phyloP scores from a whole-genome alignment of 1,140 invertebrate species.

The Elymnias hypermnestra region DNA sequence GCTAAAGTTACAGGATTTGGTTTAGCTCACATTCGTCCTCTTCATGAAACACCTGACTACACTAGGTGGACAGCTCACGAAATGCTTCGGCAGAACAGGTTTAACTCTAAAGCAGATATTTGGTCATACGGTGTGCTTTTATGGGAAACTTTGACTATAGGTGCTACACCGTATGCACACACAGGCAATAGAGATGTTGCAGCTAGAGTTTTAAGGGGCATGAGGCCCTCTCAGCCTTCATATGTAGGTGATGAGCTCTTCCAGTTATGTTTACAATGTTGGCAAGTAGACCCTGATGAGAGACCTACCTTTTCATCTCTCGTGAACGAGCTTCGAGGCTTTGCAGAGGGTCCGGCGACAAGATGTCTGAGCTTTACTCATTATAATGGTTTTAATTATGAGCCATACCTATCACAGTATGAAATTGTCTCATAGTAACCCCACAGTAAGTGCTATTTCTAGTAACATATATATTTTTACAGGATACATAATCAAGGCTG shows the following conservation, averaged over 20 bases:
- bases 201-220: slow-evolving; percentile 80
- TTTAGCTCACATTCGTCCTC: slow-evolving; percentile 67
- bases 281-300: slow-evolving; percentile 89
- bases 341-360: slow-evolving; percentile 43
- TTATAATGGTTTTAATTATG: slow-evolving; percentile 68
- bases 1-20: slow-evolving; percentile 87
- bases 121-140: slow-evolving; percentile 90
- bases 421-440: slow-evolving; percentile 39
- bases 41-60: slow-evolving; percentile 80
- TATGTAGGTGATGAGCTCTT: slow-evolving; percentile 87
- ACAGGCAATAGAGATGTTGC: slow-evolving; percentile 82
- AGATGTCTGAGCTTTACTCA: slow-evolving; percentile 65
- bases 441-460: neutral
- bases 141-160: slow-evolving; percentile 90
- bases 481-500: neutral
- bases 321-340: slow-evolving; percentile 41
- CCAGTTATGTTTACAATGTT: slow-evolving; percentile 89
- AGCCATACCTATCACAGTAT: slow-evolving; percentile 64
- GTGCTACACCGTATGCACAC: slow-evolving; percentile 86
- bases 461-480: neutral
- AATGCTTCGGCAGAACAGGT: slow-evolving; percentile 81
- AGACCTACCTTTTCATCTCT: slow-evolving; percentile 76
- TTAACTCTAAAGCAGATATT: slow-evolving; percentile 83
- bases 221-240: slow-evolving; percentile 83
- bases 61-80: slow-evolving; percentile 88